Evolutionary conservation across 2,888 invertebrate genomes (phyloP), one percentile per base, ranked within the genome.

Genomic region (Leucophora obtusa): DNA sequence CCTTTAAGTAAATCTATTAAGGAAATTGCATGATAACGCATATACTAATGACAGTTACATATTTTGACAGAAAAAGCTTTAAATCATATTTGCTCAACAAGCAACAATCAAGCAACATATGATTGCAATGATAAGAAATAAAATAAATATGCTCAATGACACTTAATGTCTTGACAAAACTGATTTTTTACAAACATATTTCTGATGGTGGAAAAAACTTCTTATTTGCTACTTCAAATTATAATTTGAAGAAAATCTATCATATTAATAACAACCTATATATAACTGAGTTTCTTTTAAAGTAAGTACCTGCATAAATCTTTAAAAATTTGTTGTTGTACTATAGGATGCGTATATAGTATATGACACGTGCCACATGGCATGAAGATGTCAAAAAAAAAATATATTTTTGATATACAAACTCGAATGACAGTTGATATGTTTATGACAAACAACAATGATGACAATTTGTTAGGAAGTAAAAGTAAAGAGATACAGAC

Each of bases 361-460:
- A 60, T 4, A 28, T 62, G 77, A 62, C 71, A 78, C 77, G 71
- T 78, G 71, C 50, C 71, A 60, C 24, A 15, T 54, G 35, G 33
- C 21, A 54, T 21, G 38, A 66, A 77, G 35, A 51, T 63, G 63
- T 76, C 69, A 70, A 58, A 14, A 58, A 70, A 58, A 14, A 58
- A 63, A 28, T 28, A 7, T 35, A 71, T 35, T 59, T 43, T 58
- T 56, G 51, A 2, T 43, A 43, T 18, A 14, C 28, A 43, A 73
- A 66, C 70, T 73, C 33, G 53, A 63, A 51, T 54, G 24, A 54
- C 54, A 70, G 59, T 59, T 69, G 60, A 77, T 62, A 66, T 77
- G 70, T 58, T 74, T 77, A 81, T 77, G 73, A 74, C 81, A 70
- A 58, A n/a, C n/a, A 14, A 17, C 53, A 77, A 73, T 65, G 63